These are phyloP conservation scores for Drosophila prostipennis DNA, from an alignment of 2,888 invertebrate species.

Conservation along the genomic window DNA sequence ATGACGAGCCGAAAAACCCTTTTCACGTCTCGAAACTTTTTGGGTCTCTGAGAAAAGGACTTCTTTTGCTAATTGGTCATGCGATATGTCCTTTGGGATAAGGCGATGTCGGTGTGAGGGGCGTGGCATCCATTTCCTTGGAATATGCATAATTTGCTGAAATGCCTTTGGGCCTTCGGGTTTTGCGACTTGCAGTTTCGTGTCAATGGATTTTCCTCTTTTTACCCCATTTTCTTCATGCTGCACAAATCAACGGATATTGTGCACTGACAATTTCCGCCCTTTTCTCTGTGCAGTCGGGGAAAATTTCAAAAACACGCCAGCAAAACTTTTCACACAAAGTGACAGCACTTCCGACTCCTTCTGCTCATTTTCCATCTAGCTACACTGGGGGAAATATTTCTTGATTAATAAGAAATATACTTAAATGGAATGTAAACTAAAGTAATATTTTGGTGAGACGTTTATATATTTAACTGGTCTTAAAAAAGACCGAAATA, in stretches of 20 bases:
- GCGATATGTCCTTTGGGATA: constrained; percentile 48
- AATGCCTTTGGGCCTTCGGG: constrained; percentile 16
- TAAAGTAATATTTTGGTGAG: too few relatives aligned
- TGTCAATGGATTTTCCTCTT: constrained; percentile 64
- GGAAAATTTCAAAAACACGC: constrained; percentile 46
- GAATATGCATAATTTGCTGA: constrained; percentile 59
- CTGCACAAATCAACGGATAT: constrained; percentile 77
- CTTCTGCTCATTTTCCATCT: constrained; percentile 36
- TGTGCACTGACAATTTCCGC: constrained; percentile 79
- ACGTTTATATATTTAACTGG: too few relatives aligned
- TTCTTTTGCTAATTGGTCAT: constrained; percentile 67
- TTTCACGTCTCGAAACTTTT: constrained; percentile 43
- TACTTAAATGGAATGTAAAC: too few relatives aligned
- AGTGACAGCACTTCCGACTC: constrained; percentile 35
- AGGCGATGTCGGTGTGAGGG: too few relatives aligned
- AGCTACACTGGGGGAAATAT: constrained; percentile 8
- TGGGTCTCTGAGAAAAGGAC: constrained; percentile 3
- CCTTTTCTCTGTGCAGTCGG: constrained; percentile 33
- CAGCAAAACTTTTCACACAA: constrained; percentile 46
- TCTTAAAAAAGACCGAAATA: too few relatives aligned
- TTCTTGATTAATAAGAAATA: too few relatives aligned
- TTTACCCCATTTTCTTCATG: constrained; percentile 53
- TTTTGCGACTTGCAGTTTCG: constrained; percentile 42
- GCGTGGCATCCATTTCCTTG: constrained; percentile 27
- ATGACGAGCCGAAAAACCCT: constrained; percentile 51